These are phyloP conservation scores for Geococcyx californianus DNA, from an alignment of 2,113 vertebrate genomes.

Conservation along the genomic window DNA sequence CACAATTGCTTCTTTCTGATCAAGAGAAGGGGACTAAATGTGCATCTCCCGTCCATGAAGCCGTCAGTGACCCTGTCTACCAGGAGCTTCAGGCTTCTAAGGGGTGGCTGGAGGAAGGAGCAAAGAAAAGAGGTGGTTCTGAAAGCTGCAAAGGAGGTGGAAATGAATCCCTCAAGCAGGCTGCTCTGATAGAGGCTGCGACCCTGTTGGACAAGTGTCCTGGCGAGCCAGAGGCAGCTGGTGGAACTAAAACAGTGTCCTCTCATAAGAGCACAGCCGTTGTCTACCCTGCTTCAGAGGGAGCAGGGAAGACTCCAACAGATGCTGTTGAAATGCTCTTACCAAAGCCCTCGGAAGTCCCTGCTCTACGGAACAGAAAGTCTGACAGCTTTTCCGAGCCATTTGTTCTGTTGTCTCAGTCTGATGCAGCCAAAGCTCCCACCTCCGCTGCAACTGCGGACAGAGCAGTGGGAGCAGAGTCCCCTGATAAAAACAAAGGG, in stretches of 20 bases:
- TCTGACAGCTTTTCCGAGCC: neutral
- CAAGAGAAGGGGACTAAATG: neutral
- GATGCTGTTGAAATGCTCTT: neutral
- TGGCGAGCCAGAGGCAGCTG: neutral
- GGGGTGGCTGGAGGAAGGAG: neutral
- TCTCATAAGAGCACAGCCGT: neutral
- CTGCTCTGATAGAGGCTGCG: neutral
- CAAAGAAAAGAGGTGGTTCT: neutral
- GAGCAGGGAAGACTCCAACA: rapidly evolving
- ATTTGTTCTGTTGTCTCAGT: neutral
- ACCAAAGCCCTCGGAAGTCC: neutral
- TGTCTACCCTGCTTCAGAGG: neutral
- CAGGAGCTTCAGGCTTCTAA: neutral
- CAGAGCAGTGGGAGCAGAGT: neutral
- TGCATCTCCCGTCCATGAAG: neutral
- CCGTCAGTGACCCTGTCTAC: rapidly evolving
- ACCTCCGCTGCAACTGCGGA: neutral
- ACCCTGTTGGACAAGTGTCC: rapidly evolving
- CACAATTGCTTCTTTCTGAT: neutral
- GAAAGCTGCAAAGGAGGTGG: neutral
- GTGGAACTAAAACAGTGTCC: neutral
- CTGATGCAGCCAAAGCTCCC: neutral
- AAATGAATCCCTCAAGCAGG: neutral
- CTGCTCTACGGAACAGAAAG: neutral
- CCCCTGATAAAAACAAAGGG: neutral